Percentiles rank a stretch among this genome's conserved stretches.
phyloP scores from a whole-genome alignment of 2,113 vertebrate species.

The Colius striatus region DNA sequence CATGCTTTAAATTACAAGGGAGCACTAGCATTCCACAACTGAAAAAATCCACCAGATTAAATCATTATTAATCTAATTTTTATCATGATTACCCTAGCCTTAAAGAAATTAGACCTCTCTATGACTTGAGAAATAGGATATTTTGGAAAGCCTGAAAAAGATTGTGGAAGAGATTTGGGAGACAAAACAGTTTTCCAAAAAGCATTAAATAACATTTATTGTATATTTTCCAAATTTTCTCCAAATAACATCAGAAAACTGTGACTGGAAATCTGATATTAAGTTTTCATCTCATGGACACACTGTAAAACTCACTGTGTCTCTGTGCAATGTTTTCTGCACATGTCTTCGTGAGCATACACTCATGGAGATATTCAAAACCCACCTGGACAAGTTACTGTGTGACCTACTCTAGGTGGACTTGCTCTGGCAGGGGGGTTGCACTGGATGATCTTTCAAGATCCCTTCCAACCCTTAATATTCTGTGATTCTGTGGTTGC shows the following conservation, averaged over 20 bases:
- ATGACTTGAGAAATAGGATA: neutral
- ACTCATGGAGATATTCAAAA: no score
- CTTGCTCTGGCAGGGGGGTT: no score
- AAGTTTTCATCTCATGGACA: neutral
- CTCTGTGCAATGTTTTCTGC: neutral
- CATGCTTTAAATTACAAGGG: neutral
- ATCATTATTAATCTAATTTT: neutral
- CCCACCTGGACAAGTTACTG: no score
- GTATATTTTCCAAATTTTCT: neutral
- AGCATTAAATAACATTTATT: neutral
- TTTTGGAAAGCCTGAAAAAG: neutral
- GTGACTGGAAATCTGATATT: neutral
- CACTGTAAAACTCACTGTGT: neutral
- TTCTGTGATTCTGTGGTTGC: neutral
- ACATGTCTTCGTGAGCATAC: neutral
- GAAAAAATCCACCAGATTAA: neutral
- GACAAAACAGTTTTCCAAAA: neutral
- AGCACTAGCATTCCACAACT: neutral
- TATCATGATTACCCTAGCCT: neutral
- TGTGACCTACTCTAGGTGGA: no score
- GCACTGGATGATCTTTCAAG: no score
- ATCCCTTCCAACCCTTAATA: no score
- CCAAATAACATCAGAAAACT: neutral
- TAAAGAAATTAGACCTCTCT: neutral
- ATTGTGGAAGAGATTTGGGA: neutral